A percentile compares a stretch with the other conserved stretches of the same genome.
These are phyloP conservation scores for Colaptes auratus DNA, from an alignment of 2,113 vertebrate species.

Conservation along the genomic window DNA sequence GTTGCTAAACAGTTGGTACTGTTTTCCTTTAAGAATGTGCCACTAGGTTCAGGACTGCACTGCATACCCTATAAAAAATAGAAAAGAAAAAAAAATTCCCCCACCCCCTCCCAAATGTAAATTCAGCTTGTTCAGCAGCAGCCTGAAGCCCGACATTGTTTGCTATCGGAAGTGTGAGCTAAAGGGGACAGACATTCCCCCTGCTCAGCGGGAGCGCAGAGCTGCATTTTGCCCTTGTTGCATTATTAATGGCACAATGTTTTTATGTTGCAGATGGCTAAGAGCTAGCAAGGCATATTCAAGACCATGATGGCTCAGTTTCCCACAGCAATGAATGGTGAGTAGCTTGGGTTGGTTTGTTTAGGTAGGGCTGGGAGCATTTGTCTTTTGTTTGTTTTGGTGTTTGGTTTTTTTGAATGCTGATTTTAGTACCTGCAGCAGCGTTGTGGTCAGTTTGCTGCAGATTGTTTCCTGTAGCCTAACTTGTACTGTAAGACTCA, in stretches of 20 bases:
- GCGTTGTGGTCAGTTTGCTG: not conserved
- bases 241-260: slow-evolving; percentile 73
- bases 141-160: slow-evolving; percentile 60
- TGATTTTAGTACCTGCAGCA: not conserved
- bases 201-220: slow-evolving; percentile 25
- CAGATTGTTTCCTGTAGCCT: not conserved
- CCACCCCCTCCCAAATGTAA: not conserved
- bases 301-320: slow-evolving; percentile 81
- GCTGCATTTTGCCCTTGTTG: slow-evolving; percentile 60
- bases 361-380: not conserved
- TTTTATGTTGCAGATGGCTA: slow-evolving; percentile 82
- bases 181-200: slow-evolving; percentile 46
- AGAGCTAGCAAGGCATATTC: slow-evolving; percentile 71
- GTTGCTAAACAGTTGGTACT: not conserved
- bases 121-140: slow-evolving; percentile 54
- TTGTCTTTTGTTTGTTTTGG: not conserved
- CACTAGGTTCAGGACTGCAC: not conserved
- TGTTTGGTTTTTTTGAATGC: not conserved
- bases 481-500: not conserved
- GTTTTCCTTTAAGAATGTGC: slow-evolving; percentile 55
- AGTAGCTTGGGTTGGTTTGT: slow-evolving; percentile 18
- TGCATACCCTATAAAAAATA: not conserved
- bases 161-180: slow-evolving; percentile 46
- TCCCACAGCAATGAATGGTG: slow-evolving; percentile 80
- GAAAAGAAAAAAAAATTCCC: not conserved